Evolutionary conservation across 2,113 vertebrate genomes (phyloP).

Genomic region (Crotophaga sulcirostris): DNA sequence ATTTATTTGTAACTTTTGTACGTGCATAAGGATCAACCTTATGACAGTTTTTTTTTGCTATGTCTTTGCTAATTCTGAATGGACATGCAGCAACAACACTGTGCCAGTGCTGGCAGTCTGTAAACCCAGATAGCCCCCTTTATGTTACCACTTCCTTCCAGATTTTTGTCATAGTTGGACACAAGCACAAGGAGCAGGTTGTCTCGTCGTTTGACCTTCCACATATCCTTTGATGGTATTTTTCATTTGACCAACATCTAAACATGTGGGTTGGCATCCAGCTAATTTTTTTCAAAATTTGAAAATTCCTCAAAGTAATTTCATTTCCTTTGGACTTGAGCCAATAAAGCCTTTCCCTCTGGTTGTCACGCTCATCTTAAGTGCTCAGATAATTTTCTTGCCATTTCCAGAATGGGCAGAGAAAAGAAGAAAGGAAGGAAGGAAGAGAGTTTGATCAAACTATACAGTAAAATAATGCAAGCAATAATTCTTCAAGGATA

Average conservation of each 20-base stretch:
- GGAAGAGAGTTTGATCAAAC: background rate
- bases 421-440: background rate
- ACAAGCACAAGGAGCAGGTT: background rate
- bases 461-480: background rate
- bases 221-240: background rate
- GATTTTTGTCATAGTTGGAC: constrained; percentile 15
- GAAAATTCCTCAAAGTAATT: constrained; percentile 25
- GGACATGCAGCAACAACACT: background rate
- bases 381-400: background rate
- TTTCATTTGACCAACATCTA: constrained; percentile 10
- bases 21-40: background rate
- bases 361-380: background rate
- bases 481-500: background rate
- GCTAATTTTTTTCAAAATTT: constrained; percentile 33
- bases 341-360: background rate
- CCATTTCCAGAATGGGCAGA: background rate
- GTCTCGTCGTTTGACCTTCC: background rate
- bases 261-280: constrained; percentile 4
- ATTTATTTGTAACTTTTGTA: background rate
- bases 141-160: constrained; percentile 25
- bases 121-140: background rate
- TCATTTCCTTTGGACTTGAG: background rate
- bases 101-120: background rate
- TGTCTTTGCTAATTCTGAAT: background rate
- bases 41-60: background rate